Base-by-base conservation (phyloP, 2,888 invertebrate genomes). In the Drosophila flavopinicola region DNA sequence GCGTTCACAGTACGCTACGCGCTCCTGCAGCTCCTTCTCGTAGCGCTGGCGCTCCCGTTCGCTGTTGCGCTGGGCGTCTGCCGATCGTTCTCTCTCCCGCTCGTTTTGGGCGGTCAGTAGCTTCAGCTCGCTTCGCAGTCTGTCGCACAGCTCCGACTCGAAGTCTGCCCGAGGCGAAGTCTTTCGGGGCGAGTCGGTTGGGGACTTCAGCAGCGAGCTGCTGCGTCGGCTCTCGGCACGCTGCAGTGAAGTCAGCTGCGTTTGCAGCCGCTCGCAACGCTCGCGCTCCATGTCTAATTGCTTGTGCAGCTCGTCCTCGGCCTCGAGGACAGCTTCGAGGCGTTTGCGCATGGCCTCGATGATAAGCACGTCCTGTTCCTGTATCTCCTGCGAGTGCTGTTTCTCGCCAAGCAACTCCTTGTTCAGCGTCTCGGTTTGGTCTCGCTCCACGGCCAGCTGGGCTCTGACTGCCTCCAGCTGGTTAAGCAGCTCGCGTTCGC, bases 281-380 rank as follows among this genome's bases (percentile, higher is more conserved):
- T 92, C 92, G 1, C 92, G 90, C 70, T 94, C 92, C 24, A 91
- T 89, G 38, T 93, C 93, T 35, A 95, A 90, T 6, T 93, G 90
- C 45, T 93, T 93, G 72, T 94, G 94, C 29, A 94, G 89, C 71
- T 94, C 93, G 32, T 93, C 92, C 78, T 95, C 95, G 1, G 93
- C 93, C 37, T 93, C 93, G 87, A 95, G 91, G 0, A 94, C 93
- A 0, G 92, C 92, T 71, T 95, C 94, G 4, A 96, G 89, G 0
- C 94, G 93, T 60, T 93, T 92, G 71, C 94, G 92, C 76, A 95
- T 91, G 53, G 94, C 93, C 79, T 94, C 92, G 67, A 95, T 94
- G 88, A 94, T 93, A 75, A 93, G 92, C 0, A 94, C 93, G 88
- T 95, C 94, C 88, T 94, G 94, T 23, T 93, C 92, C 91, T 94